phyloP scores from a whole-genome alignment of 2,113 vertebrate genomes.

The Etia nguti region DNA sequence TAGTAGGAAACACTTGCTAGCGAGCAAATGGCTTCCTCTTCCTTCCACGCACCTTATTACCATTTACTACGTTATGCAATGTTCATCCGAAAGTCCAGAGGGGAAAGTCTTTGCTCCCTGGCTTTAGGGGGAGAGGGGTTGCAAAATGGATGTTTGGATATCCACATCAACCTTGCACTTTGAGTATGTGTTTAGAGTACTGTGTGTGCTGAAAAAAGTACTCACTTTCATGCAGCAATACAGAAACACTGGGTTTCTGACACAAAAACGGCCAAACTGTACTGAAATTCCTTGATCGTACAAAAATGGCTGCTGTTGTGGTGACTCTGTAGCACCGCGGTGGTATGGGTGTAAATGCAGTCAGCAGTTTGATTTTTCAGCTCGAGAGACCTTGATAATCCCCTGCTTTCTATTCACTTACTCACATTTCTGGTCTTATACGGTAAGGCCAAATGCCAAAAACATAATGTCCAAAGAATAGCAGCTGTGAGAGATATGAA shows the following conservation, averaged over 20 bases:
- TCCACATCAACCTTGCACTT: slow-evolving; percentile 12
- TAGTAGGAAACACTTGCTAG: not conserved
- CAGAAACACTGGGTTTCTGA: not conserved
- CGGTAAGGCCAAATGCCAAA: not conserved
- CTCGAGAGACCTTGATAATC: not conserved
- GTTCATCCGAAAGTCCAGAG: not conserved
- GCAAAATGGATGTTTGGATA: slow-evolving; percentile 28
- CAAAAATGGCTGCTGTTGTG: not conserved
- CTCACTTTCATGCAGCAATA: not conserved
- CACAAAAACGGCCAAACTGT: not conserved
- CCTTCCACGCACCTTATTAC: not conserved
- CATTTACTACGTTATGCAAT: slow-evolving; percentile 7
- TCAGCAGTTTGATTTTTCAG: not conserved
- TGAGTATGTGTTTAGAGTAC: not conserved
- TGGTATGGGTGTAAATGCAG: not conserved
- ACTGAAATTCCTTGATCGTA: not conserved
- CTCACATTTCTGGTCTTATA: too few species aligned
- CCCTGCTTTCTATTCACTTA: not conserved
- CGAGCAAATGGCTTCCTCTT: not conserved
- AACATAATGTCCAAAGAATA: not conserved
- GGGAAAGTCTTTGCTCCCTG: slow-evolving; percentile 1
- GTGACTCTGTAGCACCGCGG: not conserved
- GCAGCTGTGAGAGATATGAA: not conserved
- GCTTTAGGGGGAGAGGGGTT: not conserved
- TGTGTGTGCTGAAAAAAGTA: not conserved